Conservation (phyloP, 2,888 invertebrate genomes). For the Calameuta pallipes region DNA sequence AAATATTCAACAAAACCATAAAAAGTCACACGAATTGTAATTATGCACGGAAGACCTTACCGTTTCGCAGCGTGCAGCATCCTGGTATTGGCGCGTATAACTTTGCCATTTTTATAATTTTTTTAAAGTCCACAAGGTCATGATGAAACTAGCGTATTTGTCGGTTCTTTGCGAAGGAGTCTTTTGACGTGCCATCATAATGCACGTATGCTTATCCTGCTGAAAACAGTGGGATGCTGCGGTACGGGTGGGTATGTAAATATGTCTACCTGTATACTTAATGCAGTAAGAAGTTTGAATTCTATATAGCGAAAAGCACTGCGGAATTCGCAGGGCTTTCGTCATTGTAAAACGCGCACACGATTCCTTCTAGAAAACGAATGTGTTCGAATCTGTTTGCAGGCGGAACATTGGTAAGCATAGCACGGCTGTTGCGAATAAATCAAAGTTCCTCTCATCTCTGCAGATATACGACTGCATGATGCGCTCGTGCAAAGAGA, state of each 20-base stretch:
- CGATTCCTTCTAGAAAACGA: background rate
- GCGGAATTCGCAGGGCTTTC: background rate
- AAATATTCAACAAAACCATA: background rate
- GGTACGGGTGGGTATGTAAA: background rate
- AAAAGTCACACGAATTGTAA: background rate
- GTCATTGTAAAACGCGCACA: background rate
- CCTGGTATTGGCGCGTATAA: background rate
- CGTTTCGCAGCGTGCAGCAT: background rate
- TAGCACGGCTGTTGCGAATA: slow-evolving; percentile 50
- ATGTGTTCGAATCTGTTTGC: background rate
- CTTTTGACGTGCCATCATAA: background rate
- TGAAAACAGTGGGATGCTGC: background rate
- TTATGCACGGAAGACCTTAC: background rate
- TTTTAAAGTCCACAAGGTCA: background rate
- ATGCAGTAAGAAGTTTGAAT: background rate
- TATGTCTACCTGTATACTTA: background rate
- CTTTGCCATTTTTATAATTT: background rate
- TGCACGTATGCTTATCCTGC: background rate
- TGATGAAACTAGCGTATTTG: background rate
- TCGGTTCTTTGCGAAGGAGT: background rate
- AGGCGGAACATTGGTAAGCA: slow-evolving; percentile 38
- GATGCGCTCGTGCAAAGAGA: background rate
- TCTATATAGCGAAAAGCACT: background rate
- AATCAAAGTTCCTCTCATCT: slow-evolving; percentile 44
- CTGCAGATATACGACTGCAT: slow-evolving; percentile 8